These are phyloP conservation scores for Leptothorax acervorum DNA, from an alignment of 2,888 invertebrate species.

Conservation along the genomic window DNA sequence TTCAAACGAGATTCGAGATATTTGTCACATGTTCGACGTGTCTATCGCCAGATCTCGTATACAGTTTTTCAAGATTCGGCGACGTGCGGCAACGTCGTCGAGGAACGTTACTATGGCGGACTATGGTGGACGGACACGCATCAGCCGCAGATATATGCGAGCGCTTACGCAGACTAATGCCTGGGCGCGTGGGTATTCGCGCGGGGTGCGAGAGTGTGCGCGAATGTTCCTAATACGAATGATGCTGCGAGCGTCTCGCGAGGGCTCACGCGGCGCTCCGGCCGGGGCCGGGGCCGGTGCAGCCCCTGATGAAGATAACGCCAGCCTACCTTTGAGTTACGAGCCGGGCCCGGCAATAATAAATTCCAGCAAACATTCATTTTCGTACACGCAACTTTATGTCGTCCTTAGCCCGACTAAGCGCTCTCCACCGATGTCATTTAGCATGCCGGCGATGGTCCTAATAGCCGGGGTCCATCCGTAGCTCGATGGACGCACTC, in stretches of 20 bases:
- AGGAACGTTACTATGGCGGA: neutral
- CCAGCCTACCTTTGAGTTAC: conserved; percentile 84
- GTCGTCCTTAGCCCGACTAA: conserved; percentile 84
- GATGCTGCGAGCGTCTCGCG: conserved; percentile 71
- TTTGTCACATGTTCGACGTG: neutral
- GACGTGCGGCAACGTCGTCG: too few relatives aligned
- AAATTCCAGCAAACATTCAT: conserved; percentile 85
- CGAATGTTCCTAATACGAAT: conserved; percentile 72
- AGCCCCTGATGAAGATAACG: conserved; percentile 85
- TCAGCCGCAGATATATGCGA: conserved; percentile 55
- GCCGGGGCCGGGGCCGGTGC: conserved; percentile 69
- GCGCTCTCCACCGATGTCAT: conserved; percentile 84
- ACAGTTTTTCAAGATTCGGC: neutral
- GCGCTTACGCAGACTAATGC: conserved; percentile 51
- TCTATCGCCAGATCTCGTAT: neutral
- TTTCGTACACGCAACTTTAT: conserved; percentile 85
- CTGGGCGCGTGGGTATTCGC: conserved; percentile 25
- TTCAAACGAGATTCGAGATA: neutral
- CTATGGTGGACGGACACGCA: conserved; percentile 45
- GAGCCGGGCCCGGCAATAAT: conserved; percentile 83
- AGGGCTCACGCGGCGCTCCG: conserved; percentile 78
- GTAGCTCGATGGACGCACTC: conserved; percentile 75
- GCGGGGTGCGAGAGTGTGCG: conserved; percentile 26
- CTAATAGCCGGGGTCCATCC: conserved; percentile 81
- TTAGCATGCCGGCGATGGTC: conserved; percentile 84